Base-by-base conservation (phyloP, 1,140 invertebrate genomes). In the Pseudobourletiella spinata region DNA sequence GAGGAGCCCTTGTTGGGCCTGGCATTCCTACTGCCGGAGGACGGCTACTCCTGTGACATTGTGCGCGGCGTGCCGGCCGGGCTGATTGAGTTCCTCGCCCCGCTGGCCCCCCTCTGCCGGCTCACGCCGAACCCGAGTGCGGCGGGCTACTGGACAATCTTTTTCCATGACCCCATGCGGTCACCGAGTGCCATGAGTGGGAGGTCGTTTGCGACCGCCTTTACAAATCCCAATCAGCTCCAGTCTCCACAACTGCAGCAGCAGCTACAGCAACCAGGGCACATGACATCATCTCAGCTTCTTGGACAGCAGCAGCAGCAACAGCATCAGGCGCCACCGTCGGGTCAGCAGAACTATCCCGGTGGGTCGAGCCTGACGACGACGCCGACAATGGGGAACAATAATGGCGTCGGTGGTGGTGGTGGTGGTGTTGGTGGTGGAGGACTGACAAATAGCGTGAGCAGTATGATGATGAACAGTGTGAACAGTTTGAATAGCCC, bases 1-100 rank as follows among this genome's bases (percentile, higher is more conserved):
- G 96, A 99, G 76, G 90, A 92, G 71, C 81, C 84, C 14, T 87
- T 92, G 68, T 80, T 98, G 20, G 86, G 89, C 68, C 78, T 98
- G 18, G 91, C 90, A 3, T 86, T 99, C 57, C 77, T 98, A 3
- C 79, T 99, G 15, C 96, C 96, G 0, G 93, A 96, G 73, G 95
- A 99, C 78, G 95, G 95, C 15, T 99, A 98, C 78, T 95, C 93
- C 72, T 95, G 93, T 76, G 95, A 98, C 77, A 89, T 96, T 42
- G 90, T 95, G 48, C 79, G 88, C 54, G 93, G 93, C 30, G 85
- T 95, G 48, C 94, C 94, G 20, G 85, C 86, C n/a, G 92, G 91
- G 4, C 77, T 98, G 24, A 85, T 88, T 0, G 94, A 98, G 73
- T 97, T 96, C 74, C 77, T 98, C 24, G 83, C 86, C 57, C 91